Percentiles rank a stretch among this genome's conserved stretches.
phyloP scores from a whole-genome alignment of 2,888 invertebrate species.

The Mesorhabditis spiculigera region DNA sequence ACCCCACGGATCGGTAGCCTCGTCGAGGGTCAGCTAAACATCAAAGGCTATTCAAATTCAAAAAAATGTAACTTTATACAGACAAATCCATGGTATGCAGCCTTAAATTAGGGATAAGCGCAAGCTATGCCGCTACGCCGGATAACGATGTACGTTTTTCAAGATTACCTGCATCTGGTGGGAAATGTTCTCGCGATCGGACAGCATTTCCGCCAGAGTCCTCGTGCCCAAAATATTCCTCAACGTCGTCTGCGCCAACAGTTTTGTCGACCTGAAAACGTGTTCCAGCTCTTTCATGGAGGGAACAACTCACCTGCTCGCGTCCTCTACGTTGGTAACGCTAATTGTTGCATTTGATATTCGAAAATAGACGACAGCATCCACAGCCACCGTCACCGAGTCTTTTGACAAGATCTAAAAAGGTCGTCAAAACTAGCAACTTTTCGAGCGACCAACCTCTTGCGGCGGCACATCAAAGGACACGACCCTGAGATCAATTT shows the following conservation, averaged over 20 bases:
- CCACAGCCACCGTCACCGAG: conserved; percentile 93
- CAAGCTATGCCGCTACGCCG: neutral
- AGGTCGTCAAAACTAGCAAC: neutral
- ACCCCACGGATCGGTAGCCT: conserved; percentile 63
- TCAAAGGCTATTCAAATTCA: neutral
- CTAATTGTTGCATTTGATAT: conserved; percentile 95
- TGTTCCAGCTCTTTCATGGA: conserved; percentile 35
- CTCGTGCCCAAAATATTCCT: conserved; percentile 67
- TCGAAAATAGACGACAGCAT: conserved; percentile 70
- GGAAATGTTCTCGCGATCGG: conserved; percentile 89
- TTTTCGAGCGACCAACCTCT: conserved; percentile 69
- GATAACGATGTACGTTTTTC: neutral
- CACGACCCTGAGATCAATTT: conserved; percentile 87
- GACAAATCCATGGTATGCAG: neutral
- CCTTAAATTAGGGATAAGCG: neutral
- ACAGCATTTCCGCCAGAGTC: conserved; percentile 90
- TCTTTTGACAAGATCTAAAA: conserved; percentile 66
- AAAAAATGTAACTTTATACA: neutral
- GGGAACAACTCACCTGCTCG: conserved; percentile 12
- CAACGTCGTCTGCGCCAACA: conserved; percentile 62
- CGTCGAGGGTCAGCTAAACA: conserved; percentile 59
- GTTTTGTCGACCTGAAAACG: conserved; percentile 63
- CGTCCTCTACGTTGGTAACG: conserved; percentile 63
- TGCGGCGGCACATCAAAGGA: conserved; percentile 96
- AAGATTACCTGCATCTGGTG: conserved; percentile 49